phyloP scores from a whole-genome alignment of 2,888 invertebrate genomes.

The Oscheius sp. region DNA sequence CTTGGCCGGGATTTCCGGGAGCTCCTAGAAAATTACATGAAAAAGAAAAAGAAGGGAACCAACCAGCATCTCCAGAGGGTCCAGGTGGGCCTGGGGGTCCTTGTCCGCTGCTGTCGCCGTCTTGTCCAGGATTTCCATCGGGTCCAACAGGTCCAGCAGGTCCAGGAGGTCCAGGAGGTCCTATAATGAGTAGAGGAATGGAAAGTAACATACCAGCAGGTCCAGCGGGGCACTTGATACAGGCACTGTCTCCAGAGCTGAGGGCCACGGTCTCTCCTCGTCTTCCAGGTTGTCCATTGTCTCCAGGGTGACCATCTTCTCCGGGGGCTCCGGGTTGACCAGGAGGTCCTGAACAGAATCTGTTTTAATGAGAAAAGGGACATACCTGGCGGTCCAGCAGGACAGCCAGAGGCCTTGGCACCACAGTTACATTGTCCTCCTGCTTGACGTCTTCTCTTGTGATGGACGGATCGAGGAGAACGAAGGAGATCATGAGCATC shows the following conservation, averaged over 20 bases:
- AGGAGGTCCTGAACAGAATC: no score
- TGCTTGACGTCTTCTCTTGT: constrained; percentile 8
- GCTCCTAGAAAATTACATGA: no score
- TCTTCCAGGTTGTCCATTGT: constrained; percentile 15
- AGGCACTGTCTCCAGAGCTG: not conserved
- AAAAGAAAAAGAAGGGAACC: no score
- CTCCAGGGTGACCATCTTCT: constrained; percentile 23
- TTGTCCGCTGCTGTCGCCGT: constrained; percentile 33
- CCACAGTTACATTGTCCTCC: constrained; percentile 26
- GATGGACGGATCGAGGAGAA: constrained; percentile 4
- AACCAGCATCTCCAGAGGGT: constrained; percentile 42
- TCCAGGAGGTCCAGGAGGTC: constrained; percentile 37
- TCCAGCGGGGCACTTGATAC: constrained; percentile 33
- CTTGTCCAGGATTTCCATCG: constrained; percentile 33
- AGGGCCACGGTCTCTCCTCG: constrained; percentile 1
- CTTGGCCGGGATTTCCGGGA: constrained; percentile 39
- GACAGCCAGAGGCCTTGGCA: constrained; percentile 3
- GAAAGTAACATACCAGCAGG: constrained; percentile 21
- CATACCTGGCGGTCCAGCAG: constrained; percentile 23
- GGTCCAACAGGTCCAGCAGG: constrained; percentile 39
- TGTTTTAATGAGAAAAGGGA: no score
- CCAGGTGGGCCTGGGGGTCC: constrained; percentile 49
- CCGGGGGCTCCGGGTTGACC: constrained; percentile 22
- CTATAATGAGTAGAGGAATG: not conserved
- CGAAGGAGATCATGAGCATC: constrained; percentile 5